phyloP scores from a whole-genome alignment of 1,140 invertebrate species.

The Danaus melanippus region DNA sequence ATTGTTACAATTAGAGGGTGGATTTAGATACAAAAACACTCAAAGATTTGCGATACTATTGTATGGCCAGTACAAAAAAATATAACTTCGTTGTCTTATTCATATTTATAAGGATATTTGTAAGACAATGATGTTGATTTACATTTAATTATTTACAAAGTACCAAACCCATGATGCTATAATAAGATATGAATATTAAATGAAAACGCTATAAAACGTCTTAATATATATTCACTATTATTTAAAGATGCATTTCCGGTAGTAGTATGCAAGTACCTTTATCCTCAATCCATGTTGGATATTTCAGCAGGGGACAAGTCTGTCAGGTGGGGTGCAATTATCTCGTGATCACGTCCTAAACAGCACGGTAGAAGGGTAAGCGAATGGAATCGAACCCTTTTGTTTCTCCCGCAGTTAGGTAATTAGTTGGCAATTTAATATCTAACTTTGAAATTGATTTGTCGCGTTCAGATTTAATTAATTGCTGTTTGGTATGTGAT shows the following conservation, averaged over 20 bases:
- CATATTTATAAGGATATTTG: no score
- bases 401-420: conserved; percentile 29
- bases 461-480: conserved; percentile 25
- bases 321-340: conserved; percentile 33
- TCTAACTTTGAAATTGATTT: conserved; percentile 25
- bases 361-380: conserved; percentile 34
- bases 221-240: no score
- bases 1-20: conserved; percentile 59
- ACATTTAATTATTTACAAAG: no score
- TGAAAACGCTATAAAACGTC: background rate
- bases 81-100: no score
- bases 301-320: conserved; percentile 30
- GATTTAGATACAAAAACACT: conserved; percentile 12
- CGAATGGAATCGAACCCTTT: conserved; percentile 34
- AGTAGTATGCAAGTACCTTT: conserved; percentile 1
- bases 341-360: conserved; percentile 36
- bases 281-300: conserved; percentile 33
- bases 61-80: no score
- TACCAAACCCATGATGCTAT: no score
- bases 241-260: conserved; percentile 3
- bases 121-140: no score
- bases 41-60: conserved; percentile 9
- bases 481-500: conserved; percentile 8
- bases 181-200: background rate
- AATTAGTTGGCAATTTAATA: conserved; percentile 31